Conservation (phyloP, 2,888 invertebrate species). For the Tetrapedia diversipes region DNA sequence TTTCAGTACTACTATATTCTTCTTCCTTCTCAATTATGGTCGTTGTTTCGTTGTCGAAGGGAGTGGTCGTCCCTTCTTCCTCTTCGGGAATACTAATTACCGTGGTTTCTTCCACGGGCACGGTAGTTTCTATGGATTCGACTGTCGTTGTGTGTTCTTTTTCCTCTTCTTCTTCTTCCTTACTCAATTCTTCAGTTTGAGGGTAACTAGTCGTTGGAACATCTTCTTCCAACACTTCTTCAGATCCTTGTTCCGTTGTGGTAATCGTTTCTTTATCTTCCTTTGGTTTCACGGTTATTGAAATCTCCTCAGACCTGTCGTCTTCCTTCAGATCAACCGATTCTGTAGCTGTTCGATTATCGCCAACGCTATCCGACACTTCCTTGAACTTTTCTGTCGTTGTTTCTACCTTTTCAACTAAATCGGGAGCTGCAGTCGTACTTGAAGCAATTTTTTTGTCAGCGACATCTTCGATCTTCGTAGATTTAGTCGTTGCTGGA, state of each 20-base stretch:
- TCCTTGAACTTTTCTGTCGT: conserved; percentile 26
- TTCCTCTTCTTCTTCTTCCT: conserved; percentile 42
- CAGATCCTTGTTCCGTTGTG: conserved; percentile 7
- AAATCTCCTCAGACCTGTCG: conserved; percentile 31
- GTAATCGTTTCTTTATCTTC: conserved; percentile 1
- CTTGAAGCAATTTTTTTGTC: background rate
- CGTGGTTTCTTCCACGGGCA: conserved; percentile 39
- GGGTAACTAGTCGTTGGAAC: conserved; percentile 11
- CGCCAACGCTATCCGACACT: background rate
- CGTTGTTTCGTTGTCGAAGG: conserved; percentile 9
- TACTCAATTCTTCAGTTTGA: conserved; percentile 19
- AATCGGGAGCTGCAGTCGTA: background rate
- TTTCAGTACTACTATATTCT: background rate
- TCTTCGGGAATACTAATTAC: conserved; percentile 19
- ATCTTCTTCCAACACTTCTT: conserved; percentile 25
- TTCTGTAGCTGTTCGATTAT: conserved; percentile 18
- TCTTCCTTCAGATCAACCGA: conserved; percentile 20
- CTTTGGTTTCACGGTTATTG: conserved; percentile 1
- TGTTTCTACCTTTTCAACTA: background rate
- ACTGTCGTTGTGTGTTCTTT: conserved; percentile 14
- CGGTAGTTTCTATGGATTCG: conserved; percentile 29
- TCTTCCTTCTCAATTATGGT: background rate
- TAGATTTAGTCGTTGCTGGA: background rate
- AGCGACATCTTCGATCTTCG: conserved; percentile 1
- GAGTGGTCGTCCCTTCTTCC: conserved; percentile 22